Base-by-base conservation (phyloP, 2,888 invertebrate genomes). In the Diarsia dahlii region DNA sequence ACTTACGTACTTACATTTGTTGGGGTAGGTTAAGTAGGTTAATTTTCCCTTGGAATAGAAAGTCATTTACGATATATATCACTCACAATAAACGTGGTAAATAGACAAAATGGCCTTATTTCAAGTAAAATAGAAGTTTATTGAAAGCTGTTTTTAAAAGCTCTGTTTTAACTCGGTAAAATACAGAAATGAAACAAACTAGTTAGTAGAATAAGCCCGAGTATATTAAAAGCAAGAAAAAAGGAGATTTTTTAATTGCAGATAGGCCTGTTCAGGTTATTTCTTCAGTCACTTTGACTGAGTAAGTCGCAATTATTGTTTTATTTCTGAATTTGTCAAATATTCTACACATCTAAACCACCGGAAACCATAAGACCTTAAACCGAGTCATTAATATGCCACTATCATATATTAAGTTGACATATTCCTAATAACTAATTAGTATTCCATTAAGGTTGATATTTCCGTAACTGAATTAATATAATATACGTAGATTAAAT, bases 401-500 rank as follows among this genome's bases (percentile, higher is more conserved):
- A 39, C 23, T 58, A 39, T 58, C 68, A 1, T 54, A 12, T 18
- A 23, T 18, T 20, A 34, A 6, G 9, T 65, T 65, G 12, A 71
- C 48, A 71, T 34, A 18, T 20, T 50, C 4, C 1, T 60, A 80
- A 34, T 46, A 62, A 48, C 20, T 23, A 56, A 82, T 76, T 64
- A 46, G 46, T 56, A 63, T 63, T 76, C 18, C 5, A 56, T 46
- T 63, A 62, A 23, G 12, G 39, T 48, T 66, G 23, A 76, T 34
- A 81, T 75, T 66, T 63, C 18, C 20, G 28, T 52, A 63, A 78
- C 54, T 23, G 9, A 84, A 79, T 76, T 23, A 68, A 66, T 62
- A 34, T 68, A 39, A 34, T 68, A 39, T 39, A 39, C 39, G 39
- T 39, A 58, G 34, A 64, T 73, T 70, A 8, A 63, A 78, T 78